Base-by-base conservation (phyloP, 2,113 vertebrate genomes). In the Leuciscus idus region DNA sequence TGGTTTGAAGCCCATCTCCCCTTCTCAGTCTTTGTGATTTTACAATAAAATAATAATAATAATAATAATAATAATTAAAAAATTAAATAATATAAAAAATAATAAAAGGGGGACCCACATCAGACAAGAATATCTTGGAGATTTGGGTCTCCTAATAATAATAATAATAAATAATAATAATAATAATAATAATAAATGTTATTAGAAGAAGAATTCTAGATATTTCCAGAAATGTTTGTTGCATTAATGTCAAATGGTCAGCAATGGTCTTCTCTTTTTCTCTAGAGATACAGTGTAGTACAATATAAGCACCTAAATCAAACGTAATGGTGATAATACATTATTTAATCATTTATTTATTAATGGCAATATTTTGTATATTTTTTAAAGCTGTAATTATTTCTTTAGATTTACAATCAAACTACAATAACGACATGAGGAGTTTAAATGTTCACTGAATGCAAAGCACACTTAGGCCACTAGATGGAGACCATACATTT, bases 391-490 rank as follows among this genome's bases (percentile, higher is more conserved):
- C 10, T 43, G 17, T 36, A 12, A 36, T 10, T 78, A 33, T 52
- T 52, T 55, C 11, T 33, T 57, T 57, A 30, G 26, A 1, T 52
- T 36, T 59, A 0, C 0, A n/a, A 19, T 46, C 11, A 5, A 33
- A 46, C 57, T 10, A 9, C 4, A 52, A 7, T 48, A 39, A n/a
- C 1, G 5, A 15, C 3, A 6, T 15, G 21, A 15, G 4, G 70
- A 13, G 36, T 43, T 43, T 39, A 46, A n/a, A 15, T 74, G 39
- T 2, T 5, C 8, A 26, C 3, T 36, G 48, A 72, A 17, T 84
- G 70, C 70, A 86, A 8, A 68, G 5, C 81, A 68, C 9, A 19
- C 23, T 76, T 46, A 23, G 15, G 36, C 85, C 85, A 84, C 82
- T 73, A 84, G 82, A 52, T 89, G 88, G 82, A 76, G 59, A 61